Conservation (phyloP, 2,888 invertebrate species). For the Pyrocoelia pectoralis region DNA sequence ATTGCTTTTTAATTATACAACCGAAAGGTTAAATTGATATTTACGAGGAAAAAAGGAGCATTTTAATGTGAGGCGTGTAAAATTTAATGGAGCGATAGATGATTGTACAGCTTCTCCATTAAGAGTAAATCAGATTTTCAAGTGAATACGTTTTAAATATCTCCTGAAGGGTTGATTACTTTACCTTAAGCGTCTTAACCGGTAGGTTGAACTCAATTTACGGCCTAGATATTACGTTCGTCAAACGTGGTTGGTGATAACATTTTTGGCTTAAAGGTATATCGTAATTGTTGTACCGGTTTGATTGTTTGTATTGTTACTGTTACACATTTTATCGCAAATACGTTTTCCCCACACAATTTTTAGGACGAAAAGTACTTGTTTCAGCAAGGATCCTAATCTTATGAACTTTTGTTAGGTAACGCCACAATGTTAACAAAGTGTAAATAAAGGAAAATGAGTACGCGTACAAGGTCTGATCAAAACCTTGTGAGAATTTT, state of each 20-base stretch:
- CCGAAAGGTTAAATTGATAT: conserved; percentile 1
- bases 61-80: not conserved
- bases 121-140: not conserved
- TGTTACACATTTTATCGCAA: too few species aligned
- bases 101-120: not conserved
- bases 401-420: too few species aligned
- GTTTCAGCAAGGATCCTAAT: too few species aligned
- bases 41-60: not conserved
- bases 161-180: not conserved
- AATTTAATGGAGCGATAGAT: not conserved
- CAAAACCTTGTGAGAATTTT: too few species aligned
- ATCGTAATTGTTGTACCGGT: too few species aligned
- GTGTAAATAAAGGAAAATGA: too few species aligned
- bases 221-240: conserved; percentile 12
- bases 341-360: too few species aligned
- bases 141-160: not conserved
- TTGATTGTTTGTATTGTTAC: too few species aligned
- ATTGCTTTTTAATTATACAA: not conserved
- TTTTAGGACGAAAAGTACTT: too few species aligned
- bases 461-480: too few species aligned
- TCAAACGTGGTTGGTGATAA: not conserved
- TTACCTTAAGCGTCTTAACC: conserved; percentile 3
- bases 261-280: not conserved
- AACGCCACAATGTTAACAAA: too few species aligned
- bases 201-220: conserved; percentile 12